Evolutionary conservation across 2,113 vertebrate species (phyloP).

Genomic region (Leucopsar rothschildi): DNA sequence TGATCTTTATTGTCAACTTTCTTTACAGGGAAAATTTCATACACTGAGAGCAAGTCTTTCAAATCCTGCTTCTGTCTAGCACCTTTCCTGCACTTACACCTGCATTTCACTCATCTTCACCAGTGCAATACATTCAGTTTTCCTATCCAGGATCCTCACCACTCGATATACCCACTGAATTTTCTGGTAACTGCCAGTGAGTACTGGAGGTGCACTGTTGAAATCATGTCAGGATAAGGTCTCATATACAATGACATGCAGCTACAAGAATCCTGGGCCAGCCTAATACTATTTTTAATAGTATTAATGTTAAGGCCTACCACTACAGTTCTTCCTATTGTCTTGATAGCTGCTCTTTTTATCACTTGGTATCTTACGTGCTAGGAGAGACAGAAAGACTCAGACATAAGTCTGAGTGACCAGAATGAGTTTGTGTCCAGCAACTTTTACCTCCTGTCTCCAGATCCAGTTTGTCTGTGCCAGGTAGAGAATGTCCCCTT

Average conservation of each 20-base stretch:
- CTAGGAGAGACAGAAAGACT: background rate
- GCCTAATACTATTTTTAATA: background rate
- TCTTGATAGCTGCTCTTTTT: background rate
- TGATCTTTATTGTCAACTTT: background rate
- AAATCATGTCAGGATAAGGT: background rate
- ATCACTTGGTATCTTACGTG: background rate
- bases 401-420: background rate
- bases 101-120: background rate
- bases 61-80: background rate
- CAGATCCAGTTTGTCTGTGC: fast-evolving
- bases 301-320: background rate
- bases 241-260: background rate
- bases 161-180: background rate
- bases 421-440: background rate
- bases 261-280: background rate
- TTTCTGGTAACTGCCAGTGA: background rate
- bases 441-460: background rate
- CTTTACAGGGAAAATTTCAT: background rate
- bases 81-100: background rate
- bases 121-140: background rate
- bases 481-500: background rate
- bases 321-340: background rate
- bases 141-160: background rate
- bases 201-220: background rate
- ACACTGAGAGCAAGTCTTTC: background rate